Evolutionary conservation across 2,797 vertebrate genomes (phyloP).

Genomic region (Nothura maculosa): DNA sequence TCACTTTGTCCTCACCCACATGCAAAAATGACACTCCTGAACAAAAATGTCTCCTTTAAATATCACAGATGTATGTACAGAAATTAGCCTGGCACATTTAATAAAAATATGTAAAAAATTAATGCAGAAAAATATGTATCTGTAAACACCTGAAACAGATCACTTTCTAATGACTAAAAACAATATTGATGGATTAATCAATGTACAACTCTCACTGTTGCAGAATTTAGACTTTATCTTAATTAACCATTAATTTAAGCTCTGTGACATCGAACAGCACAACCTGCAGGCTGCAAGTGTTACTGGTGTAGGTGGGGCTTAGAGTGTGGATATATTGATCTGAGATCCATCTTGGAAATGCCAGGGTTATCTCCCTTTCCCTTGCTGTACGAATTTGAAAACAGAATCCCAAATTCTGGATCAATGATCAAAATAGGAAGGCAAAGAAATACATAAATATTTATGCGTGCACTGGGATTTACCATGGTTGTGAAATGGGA

Average conservation of each 20-base stretch:
- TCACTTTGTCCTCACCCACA: not conserved
- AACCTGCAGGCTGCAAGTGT: not conserved
- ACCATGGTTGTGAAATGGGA: not conserved
- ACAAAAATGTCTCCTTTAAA: not conserved
- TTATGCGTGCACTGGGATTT: not conserved
- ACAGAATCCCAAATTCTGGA: not conserved
- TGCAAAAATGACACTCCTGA: not conserved
- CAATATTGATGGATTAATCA: not conserved
- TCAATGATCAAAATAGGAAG: not conserved
- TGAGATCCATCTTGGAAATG: not conserved
- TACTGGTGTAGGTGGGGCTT: not conserved
- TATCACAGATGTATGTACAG: not conserved
- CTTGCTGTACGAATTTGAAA: not conserved
- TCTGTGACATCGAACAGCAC: rapidly evolving
- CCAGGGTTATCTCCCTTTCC: not conserved
- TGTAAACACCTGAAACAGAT: not conserved
- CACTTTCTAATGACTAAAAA: not conserved
- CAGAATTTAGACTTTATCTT: not conserved
- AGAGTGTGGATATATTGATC: rapidly evolving
- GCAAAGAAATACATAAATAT: not conserved
- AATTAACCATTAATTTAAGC: not conserved
- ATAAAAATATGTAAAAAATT: not conserved
- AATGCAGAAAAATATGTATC: not conserved
- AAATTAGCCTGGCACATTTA: not conserved
- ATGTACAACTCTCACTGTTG: not conserved